phyloP scores from a whole-genome alignment of 1,140 invertebrate genomes.

The Lanistes nyassanus region DNA sequence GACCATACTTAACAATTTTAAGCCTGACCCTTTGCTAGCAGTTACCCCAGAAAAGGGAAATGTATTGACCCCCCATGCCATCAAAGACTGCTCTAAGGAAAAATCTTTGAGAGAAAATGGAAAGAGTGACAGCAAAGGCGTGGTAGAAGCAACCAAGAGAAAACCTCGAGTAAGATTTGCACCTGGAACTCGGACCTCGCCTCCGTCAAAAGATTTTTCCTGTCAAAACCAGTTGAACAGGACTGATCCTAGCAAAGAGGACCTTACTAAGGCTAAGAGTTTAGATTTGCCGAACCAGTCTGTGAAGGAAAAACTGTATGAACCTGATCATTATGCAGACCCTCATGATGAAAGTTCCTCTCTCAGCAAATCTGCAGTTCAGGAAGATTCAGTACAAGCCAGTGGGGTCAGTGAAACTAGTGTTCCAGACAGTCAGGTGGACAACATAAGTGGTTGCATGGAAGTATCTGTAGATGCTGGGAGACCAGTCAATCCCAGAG shows the following conservation, averaged over 20 bases:
- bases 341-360: background rate
- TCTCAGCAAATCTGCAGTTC: background rate
- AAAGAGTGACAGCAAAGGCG: background rate
- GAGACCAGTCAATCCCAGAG: background rate
- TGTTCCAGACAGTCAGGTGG: background rate
- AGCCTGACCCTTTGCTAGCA: conserved; percentile 32
- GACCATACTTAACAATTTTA: conserved; percentile 3
- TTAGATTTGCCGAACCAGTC: background rate
- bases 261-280: background rate
- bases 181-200: conserved; percentile 8
- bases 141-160: too few relatives aligned
- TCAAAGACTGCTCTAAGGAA: background rate
- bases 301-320: conserved; percentile 6
- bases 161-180: conserved; percentile 10
- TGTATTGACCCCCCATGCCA: background rate
- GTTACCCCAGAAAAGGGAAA: conserved; percentile 35
- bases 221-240: background rate
- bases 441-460: background rate
- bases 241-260: background rate
- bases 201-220: background rate
- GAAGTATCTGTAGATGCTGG: background rate
- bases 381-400: background rate
- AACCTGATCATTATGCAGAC: conserved; percentile 8
- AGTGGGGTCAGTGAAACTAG: background rate
- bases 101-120: background rate